These are phyloP conservation scores for Fregata magnificens DNA, from an alignment of 2,113 vertebrate species.

Conservation along the genomic window DNA sequence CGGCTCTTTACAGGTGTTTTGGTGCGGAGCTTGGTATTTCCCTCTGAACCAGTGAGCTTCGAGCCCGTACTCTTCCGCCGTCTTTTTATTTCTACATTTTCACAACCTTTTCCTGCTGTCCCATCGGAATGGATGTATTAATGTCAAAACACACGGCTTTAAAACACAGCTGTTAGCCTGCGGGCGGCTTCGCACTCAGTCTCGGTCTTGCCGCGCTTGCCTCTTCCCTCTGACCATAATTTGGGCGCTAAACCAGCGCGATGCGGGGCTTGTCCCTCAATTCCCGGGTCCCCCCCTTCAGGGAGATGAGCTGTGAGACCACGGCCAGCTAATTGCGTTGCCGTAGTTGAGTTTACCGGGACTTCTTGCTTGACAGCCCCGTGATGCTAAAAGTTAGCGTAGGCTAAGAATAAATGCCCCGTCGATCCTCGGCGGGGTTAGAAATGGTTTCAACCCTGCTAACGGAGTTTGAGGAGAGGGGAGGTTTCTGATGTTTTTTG, in stretches of 20 bases:
- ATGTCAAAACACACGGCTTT: neutral
- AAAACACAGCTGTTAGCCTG: neutral
- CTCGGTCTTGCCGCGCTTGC: neutral
- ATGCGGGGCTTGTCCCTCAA: neutral
- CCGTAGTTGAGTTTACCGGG: neutral
- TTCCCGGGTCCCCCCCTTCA: neutral
- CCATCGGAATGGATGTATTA: neutral
- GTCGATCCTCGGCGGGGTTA: neutral
- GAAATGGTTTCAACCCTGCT: too few relatives aligned
- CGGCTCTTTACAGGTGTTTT: neutral
- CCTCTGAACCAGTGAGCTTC: neutral
- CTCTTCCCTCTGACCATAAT: neutral
- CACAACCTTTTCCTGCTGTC: neutral
- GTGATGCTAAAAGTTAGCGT: neutral
- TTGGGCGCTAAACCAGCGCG: neutral
- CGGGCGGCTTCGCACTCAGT: neutral
- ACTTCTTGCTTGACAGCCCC: neutral
- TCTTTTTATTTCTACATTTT: neutral
- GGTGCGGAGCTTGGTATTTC: neutral
- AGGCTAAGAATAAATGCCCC: too few relatives aligned
- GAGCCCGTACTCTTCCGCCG: too few relatives aligned
- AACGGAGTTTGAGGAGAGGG: neutral
- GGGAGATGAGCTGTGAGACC: too few relatives aligned
- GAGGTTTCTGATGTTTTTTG: neutral
- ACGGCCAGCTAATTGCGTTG: neutral